Percentiles rank a stretch among this genome's conserved stretches.
phyloP scores from a whole-genome alignment of 2,113 vertebrate genomes.

The Hippocampus barbouri region DNA sequence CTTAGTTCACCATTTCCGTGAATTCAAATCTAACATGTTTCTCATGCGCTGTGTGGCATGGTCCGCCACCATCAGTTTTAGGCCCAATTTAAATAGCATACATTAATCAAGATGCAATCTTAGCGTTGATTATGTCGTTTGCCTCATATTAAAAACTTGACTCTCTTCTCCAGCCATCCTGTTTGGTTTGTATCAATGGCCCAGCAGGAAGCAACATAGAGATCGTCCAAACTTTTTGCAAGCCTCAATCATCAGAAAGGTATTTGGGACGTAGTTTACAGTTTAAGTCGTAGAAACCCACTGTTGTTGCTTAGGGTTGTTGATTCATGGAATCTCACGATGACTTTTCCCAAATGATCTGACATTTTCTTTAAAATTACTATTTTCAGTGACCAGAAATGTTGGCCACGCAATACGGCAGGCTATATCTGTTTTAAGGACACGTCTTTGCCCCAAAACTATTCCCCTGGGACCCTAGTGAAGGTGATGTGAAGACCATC shows the following conservation, averaged over 20 bases:
- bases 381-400: conserved; percentile 29
- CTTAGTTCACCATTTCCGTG: too few species aligned
- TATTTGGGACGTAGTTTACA: conserved; percentile 1
- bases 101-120: neutral
- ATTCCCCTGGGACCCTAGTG: conserved; percentile 28
- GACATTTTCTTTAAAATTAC: neutral
- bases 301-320: neutral
- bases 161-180: conserved; percentile 54
- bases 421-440: conserved; percentile 43
- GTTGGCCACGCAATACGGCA: conserved; percentile 32
- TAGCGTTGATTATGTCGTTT: too few species aligned
- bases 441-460: conserved; percentile 22
- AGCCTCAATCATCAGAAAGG: neutral
- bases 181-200: conserved; percentile 66
- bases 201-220: conserved; percentile 29
- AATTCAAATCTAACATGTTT: neutral
- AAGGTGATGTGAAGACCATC: conserved; percentile 45
- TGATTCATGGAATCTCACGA: neutral
- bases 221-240: neutral
- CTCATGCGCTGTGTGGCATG: neutral
- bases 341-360: neutral
- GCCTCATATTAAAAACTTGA: neutral
- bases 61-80: neutral
- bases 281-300: neutral
- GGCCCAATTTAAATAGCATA: too few species aligned